A percentile compares a stretch with the other conserved stretches of the same genome.
These are phyloP conservation scores for Zaprionus bogoriensis DNA, from an alignment of 2,888 invertebrate species.

Conservation along the genomic window DNA sequence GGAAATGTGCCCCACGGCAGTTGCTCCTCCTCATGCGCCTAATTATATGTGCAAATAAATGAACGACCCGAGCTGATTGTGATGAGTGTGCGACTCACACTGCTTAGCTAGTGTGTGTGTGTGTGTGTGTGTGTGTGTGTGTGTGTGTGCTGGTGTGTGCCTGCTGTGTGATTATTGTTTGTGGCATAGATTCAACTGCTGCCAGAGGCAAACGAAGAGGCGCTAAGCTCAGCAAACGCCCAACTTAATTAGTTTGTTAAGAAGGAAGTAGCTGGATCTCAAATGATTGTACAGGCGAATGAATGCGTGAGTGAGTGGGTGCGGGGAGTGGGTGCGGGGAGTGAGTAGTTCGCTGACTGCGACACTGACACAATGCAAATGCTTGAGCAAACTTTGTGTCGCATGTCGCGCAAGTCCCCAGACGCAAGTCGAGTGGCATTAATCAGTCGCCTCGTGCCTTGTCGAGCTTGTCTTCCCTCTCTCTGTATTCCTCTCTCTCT, in stretches of 20 bases:
- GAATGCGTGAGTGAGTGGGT: constrained; percentile 20
- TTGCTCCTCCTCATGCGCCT: constrained; percentile 62
- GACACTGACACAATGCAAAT: constrained; percentile 1
- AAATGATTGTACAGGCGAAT: constrained; percentile 30
- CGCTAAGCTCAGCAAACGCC: constrained; percentile 35
- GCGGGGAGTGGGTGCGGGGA: neutral
- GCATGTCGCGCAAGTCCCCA: constrained; percentile 3
- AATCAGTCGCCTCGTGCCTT: neutral
- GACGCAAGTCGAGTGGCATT: constrained; percentile 9
- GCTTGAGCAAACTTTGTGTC: neutral
- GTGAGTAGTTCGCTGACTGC: constrained; percentile 8
- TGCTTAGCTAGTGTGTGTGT: too few species aligned
- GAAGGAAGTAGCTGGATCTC: constrained; percentile 44
- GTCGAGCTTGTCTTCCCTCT: neutral
- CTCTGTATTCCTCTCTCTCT: too few species aligned
- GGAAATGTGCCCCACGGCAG: constrained; percentile 64
- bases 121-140: neutral
- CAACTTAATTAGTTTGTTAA: constrained; percentile 59
- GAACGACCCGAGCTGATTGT: constrained; percentile 66
- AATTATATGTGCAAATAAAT: constrained; percentile 79
- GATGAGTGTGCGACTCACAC: constrained; percentile 43
- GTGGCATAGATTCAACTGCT: constrained; percentile 37
- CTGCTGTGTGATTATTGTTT: constrained; percentile 19
- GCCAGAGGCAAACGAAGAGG: constrained; percentile 14
- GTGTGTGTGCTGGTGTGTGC: constrained; percentile 15